Percentiles rank a stretch among this genome's conserved stretches.
phyloP scores from a whole-genome alignment of 2,888 invertebrate genomes.

The Oscheius sp. region DNA sequence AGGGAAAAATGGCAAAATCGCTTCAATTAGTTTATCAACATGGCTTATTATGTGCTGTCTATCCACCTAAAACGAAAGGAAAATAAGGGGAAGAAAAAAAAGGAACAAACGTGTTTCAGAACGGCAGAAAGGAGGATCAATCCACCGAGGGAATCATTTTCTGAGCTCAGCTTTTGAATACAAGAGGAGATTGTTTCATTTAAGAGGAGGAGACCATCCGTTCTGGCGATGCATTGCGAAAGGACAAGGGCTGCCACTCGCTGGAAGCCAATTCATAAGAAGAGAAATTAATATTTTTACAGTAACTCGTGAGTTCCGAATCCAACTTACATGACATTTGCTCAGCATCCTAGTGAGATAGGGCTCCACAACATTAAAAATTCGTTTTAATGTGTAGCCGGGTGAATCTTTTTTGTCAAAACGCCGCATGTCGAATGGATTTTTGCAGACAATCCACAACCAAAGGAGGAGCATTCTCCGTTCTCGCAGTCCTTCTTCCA shows the following conservation, averaged over 20 bases:
- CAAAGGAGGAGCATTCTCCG: conserved; percentile 57
- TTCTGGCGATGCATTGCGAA: conserved; percentile 50
- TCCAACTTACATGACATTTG: conserved; percentile 37
- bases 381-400: conserved; percentile 46
- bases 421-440: conserved; percentile 64
- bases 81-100: background rate
- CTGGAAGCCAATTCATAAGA: background rate
- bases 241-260: conserved; percentile 51
- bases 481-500: conserved; percentile 32
- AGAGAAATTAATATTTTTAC: background rate
- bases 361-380: conserved; percentile 46
- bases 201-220: conserved; percentile 47
- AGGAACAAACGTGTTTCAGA: conserved; percentile 44
- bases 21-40: conserved; percentile 29
- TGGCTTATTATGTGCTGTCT: conserved; percentile 33
- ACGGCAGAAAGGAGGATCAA: conserved; percentile 40
- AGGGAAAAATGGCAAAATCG: conserved; percentile 36
- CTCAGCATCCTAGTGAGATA: conserved; percentile 44
- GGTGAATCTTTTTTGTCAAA: conserved; percentile 44
- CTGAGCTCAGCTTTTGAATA: background rate
- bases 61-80: conserved; percentile 36
- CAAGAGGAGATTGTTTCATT: conserved; percentile 25
- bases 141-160: conserved; percentile 14
- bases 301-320: too few relatives aligned
- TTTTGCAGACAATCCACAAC: conserved; percentile 67